A percentile compares a stretch with the other conserved stretches of the same genome.
phyloP scores from a whole-genome alignment of 2,797 vertebrate genomes.

The Enteromius afrohamiltoni region DNA sequence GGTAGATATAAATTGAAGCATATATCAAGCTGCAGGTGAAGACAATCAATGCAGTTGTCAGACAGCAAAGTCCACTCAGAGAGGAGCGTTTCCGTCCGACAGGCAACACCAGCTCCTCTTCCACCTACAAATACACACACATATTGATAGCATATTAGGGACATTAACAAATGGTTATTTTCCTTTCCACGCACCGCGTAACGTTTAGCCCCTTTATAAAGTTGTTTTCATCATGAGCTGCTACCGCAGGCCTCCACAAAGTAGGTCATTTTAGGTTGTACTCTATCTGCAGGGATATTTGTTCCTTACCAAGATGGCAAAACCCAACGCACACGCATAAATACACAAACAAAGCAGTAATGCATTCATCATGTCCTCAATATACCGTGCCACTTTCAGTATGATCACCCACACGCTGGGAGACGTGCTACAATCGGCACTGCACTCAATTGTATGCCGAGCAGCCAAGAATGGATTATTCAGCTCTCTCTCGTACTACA shows the following conservation, averaged over 20 bases:
- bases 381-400: neutral
- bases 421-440: slow-evolving; percentile 32
- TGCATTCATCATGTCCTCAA: slow-evolving; percentile 23
- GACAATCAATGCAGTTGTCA: slow-evolving; percentile 86
- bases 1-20: slow-evolving; percentile 90
- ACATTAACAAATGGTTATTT: neutral
- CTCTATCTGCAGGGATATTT: neutral
- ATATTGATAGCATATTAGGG: neutral
- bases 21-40: slow-evolving; percentile 89
- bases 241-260: slow-evolving; percentile 2
- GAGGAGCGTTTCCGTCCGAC: slow-evolving; percentile 76
- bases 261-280: slow-evolving; percentile 14
- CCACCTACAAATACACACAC: slow-evolving; percentile 65
- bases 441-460: slow-evolving; percentile 5
- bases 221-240: neutral
- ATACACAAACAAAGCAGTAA: slow-evolving; percentile 5
- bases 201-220: neutral
- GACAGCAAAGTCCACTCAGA: slow-evolving; percentile 86
- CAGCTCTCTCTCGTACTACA: slow-evolving; percentile 18
- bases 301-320: neutral
- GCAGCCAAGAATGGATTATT: slow-evolving; percentile 33
- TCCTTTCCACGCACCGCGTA: neutral
- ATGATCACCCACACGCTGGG: slow-evolving; percentile 28
- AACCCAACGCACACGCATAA: neutral
- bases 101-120: slow-evolving; percentile 80